Evolutionary conservation across 1,140 invertebrate species (phyloP).

Genomic region (Dreissena rostriformis): DNA sequence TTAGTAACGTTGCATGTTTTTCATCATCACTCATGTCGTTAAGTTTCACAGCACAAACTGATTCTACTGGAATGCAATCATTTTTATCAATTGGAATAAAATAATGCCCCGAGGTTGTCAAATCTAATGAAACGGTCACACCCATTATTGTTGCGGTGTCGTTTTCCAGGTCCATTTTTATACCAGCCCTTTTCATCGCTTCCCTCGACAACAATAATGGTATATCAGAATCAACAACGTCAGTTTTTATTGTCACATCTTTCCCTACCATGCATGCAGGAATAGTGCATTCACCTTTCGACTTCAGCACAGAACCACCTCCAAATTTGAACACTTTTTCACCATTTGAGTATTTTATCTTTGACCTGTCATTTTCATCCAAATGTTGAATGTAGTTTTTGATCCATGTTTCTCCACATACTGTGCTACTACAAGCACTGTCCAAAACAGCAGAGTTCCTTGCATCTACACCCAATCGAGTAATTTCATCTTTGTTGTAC

Average conservation of each 20-base stretch:
- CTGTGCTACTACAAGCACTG: constrained; percentile 62
- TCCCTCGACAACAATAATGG: constrained; percentile 49
- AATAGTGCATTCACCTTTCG: constrained; percentile 20
- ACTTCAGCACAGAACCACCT: constrained; percentile 50
- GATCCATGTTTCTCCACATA: constrained; percentile 53
- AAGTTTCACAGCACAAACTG: constrained; percentile 38
- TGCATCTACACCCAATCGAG: constrained; percentile 51
- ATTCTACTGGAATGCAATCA: neutral
- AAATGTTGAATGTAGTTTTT: too few species aligned
- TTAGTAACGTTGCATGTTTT: constrained; percentile 40
- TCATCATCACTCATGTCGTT: too few species aligned
- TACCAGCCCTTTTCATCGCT: constrained; percentile 50
- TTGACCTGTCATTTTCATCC: constrained; percentile 12
- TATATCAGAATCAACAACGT: constrained; percentile 57
- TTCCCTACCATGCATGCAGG: constrained; percentile 45
- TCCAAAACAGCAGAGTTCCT: constrained; percentile 57
- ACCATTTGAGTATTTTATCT: constrained; percentile 21
- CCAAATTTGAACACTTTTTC: constrained; percentile 59
- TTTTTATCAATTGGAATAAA: constrained; percentile 56
- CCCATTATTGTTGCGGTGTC: constrained; percentile 54
- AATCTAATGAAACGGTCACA: constrained; percentile 55
- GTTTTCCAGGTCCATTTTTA: constrained; percentile 60
- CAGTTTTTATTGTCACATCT: constrained; percentile 41
- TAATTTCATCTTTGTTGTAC: constrained; percentile 43
- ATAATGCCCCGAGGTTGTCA: constrained; percentile 58